These are phyloP conservation scores for Amblyornis subalaris DNA, from an alignment of 2,113 vertebrate species.

Conservation along the genomic window DNA sequence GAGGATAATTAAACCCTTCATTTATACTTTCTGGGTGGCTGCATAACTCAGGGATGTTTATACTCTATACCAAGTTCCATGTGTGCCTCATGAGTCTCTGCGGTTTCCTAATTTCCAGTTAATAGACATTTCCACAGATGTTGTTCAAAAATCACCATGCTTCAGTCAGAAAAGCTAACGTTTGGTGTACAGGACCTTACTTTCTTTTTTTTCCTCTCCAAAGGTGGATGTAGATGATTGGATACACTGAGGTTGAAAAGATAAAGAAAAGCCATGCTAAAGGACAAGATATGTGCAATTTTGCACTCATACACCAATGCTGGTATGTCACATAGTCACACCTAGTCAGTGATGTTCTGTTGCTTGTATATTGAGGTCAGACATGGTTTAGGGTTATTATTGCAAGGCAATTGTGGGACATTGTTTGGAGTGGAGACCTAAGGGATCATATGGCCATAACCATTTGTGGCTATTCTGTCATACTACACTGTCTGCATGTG, in stretches of 20 bases:
- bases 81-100: neutral
- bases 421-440: neutral
- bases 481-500: neutral
- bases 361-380: neutral
- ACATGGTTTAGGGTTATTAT: neutral
- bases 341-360: neutral
- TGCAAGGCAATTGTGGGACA: neutral
- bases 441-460: neutral
- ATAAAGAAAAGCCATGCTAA: neutral
- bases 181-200: neutral
- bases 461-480: neutral
- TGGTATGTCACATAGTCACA: neutral
- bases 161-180: neutral
- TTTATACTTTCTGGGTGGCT: neutral
- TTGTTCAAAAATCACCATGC: neutral
- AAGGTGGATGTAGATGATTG: neutral
- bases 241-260: neutral
- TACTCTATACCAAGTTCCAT: neutral
- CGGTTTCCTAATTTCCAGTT: neutral
- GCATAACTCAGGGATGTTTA: neutral
- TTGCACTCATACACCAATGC: fast-evolving
- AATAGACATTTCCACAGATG: neutral
- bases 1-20: neutral
- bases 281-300: neutral
- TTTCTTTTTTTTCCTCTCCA: neutral